Percentiles rank a stretch among this genome's conserved stretches.
Conservation (phyloP, 2,113 vertebrate genomes). For the Lophura nycthemera region DNA sequence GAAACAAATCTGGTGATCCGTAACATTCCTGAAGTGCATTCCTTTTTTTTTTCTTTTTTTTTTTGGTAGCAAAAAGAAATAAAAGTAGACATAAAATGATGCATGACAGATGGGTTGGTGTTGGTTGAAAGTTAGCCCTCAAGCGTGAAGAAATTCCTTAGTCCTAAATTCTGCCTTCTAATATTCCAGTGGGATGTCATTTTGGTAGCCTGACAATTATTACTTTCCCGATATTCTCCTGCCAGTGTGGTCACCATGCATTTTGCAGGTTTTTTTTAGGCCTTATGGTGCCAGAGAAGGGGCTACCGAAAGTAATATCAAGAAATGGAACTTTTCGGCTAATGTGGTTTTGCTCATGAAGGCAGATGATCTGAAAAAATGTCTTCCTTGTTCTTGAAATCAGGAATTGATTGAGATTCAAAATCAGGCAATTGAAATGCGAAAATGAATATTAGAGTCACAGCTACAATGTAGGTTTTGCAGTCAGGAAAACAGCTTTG, state of each 20-base stretch:
- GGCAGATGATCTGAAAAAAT: not conserved
- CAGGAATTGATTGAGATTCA: not conserved
- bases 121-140: conserved; percentile 5
- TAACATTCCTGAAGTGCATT: conserved; percentile 36
- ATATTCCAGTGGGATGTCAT: not conserved
- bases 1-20: conserved; percentile 25
- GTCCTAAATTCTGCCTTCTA: not conserved
- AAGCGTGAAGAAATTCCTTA: conserved; percentile 28
- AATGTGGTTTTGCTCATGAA: not conserved
- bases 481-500: not conserved
- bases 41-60: not conserved
- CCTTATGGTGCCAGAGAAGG: not conserved
- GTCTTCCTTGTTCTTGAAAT: not conserved
- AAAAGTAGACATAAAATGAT: conserved; percentile 11
- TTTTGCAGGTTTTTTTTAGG: not conserved
- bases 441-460: not conserved
- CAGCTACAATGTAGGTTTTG: not conserved
- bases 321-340: not conserved
- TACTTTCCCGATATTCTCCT: not conserved
- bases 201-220: not conserved
- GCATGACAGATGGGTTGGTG: not conserved
- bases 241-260: not conserved
- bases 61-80: not conserved
- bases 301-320: not conserved
- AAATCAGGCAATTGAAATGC: rapidly evolving